Evolutionary conservation across 30 jellyfish, hydroid and myxozoan genomes (phyloP), one percentile per base, ranked within the genome.

Genomic region (Sanderia malayensis): DNA sequence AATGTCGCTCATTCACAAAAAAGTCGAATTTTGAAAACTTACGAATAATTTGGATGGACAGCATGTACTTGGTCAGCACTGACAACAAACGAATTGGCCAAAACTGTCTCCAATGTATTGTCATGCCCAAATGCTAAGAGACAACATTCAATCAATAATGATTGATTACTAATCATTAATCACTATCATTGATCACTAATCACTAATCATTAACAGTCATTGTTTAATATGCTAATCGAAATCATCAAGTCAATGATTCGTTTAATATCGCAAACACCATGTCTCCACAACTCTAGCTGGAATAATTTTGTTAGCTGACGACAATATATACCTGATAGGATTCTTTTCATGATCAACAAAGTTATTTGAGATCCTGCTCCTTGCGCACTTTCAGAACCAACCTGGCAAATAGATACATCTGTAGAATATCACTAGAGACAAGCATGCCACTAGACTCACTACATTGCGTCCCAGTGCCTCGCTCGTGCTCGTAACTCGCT

Each of bases 41-140:
- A 84, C 95, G 86, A 80, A 65, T 84, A 92, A 57, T 92, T 86
- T 27, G 99, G 99, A 70, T 92, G 99, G 15, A 85, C 94, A 4
- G 96, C 99, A 73, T 92, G 99, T 0, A 95, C 99, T 58, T 92
- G 99, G 58, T 92, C 99, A 41, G 96, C 99, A 67, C 99, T 92
- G 78, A 92, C 45, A 7, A 92, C 71, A 44, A 31, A 92, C 45
- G 99, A 92, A 45, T 74, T 80, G 18, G 96, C 93, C 47, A 92
- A 71, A 34, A 89, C 44, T 47, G 74, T 82, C 57, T 83, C 98
- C 67, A 64, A 90, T 3, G 49, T 46, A 46, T 69, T 67, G 23
- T 27, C 77, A 29, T 76, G 34, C 44, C 75, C 79, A 62, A 73
- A 68, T 22, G 67, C 86, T 81, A 45, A 18, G 53, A 80, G 11